Percentiles rank a stretch among this genome's conserved stretches.
These are phyloP conservation scores for Meta bourneti DNA, from an alignment of 2,888 invertebrate genomes.

Conservation along the genomic window DNA sequence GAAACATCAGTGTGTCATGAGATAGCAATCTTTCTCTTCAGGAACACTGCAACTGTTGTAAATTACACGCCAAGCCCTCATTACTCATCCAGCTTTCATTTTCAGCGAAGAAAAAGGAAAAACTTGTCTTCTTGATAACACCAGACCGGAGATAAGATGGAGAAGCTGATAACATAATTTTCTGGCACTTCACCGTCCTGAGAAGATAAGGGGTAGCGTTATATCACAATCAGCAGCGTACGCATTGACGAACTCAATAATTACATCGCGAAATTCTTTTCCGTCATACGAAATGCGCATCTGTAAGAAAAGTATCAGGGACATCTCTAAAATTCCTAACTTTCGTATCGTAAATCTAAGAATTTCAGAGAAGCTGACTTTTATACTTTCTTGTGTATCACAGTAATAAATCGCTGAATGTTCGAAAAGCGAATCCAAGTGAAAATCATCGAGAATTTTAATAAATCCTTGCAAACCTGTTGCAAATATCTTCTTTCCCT, in stretches of 20 bases:
- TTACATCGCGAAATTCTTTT: not conserved
- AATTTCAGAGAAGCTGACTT: no score
- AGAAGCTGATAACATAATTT: constrained; percentile 1
- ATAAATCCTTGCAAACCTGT: no score
- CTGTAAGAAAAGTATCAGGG: no score
- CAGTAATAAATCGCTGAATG: no score
- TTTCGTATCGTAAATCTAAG: no score
- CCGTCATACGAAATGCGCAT: no score
- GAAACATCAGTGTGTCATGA: not conserved
- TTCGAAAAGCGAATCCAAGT: no score
- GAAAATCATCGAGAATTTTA: no score
- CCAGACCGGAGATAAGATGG: constrained; percentile 7
- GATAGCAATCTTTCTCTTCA: not conserved
- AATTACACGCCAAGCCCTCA: constrained; percentile 13
- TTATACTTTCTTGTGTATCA: no score
- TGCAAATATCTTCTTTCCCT: no score
- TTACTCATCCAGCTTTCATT: constrained; percentile 18
- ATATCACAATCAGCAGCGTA: not conserved
- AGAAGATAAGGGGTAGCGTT: not conserved
- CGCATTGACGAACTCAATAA: not conserved
- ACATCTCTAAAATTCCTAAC: no score
- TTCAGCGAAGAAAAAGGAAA: not conserved
- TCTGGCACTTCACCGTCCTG: not conserved
- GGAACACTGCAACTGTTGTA: not conserved
- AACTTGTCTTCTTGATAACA: not conserved